Evolutionary conservation across 2,113 vertebrate species (phyloP), one percentile per base, ranked within the genome.

Genomic region (Mesembrinibis cayennensis): DNA sequence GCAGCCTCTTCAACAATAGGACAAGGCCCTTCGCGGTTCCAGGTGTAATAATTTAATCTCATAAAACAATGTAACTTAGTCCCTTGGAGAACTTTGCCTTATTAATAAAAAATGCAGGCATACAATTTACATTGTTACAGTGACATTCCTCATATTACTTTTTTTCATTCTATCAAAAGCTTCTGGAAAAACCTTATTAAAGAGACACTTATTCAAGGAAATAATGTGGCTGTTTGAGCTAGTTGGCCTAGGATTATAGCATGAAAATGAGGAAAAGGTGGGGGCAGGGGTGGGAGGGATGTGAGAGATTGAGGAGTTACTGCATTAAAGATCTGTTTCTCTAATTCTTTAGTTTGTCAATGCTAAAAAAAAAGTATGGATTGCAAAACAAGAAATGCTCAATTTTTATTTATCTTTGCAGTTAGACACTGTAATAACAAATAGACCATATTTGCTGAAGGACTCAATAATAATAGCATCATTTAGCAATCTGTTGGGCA

Each of bases 31-130:
- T 87, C 84, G 89, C 90, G 91, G 95, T 97, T 98, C 96, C 97
- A 97, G 96, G 78, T 96, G 96, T 97, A 97, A 96, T 97, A 95
- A 97, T 97, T 97, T 97, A 93, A 92, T 94, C 91, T 91, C 97
- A 96, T 97, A 96, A 97, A 97, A 95, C 93, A 96, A 95, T 94
- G 96, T 87, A 96, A 95, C 89, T 96, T 91, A 96, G 90, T 93
- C 96, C 96, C 96, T 95, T 40, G 32, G 96, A 97, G 95, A 94
- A 22, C n/a, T 44, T 63, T 82, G 53, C 38, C 79, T 97, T 97
- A 96, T 97, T 86, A 97, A 97, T 97, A 96, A 97, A 93, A 96
- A 96, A 98, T 97, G 95, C 16, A 44, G 70, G 85, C 80, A 58
- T 65, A 81, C 55, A 81, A 93, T 96, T 93, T 76, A 89, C 89